Evolutionary conservation across 64 coral and sea anemone species (phyloP), one percentile per base, ranked within the genome.

Genomic region (Stichodactyla mertensii): DNA sequence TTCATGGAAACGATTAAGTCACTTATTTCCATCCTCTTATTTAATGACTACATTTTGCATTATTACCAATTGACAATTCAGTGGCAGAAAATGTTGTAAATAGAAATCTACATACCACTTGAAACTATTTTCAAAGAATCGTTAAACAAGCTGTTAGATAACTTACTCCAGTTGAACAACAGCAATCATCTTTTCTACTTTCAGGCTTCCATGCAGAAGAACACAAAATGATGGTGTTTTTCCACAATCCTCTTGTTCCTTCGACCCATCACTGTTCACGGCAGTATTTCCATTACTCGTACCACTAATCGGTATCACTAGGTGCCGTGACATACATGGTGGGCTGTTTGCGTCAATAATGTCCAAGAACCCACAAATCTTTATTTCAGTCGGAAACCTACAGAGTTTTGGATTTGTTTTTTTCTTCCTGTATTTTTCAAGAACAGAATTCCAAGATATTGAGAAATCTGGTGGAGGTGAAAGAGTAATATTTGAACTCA

Each of bases 171-270:
- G 82, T 53, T 89, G 86, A 13, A 90, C 97, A 92, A 99, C 90
- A 16, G 97, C 97, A 79, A 99, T 85, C 97, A 99, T 99, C 77
- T 95, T 99, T 27, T 99, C 97, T 55, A 99, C 97, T 61, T 95
- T 99, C 13, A 99, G 55, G 90, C 97, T 99, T 52, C 97, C 97
- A 81, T 99, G 97, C 10, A 99, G 70, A 6, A 99, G 85, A n/a
- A 99, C 97, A 95, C 97, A 99, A 84, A 99, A 99, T 80, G 92
- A 95, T 8, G 97, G 97, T 14, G 55, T 86, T 74, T 99, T 99
- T 22, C 97, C 97, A 88, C 94, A 90, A 51, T 96, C 94, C 9
- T 95, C 93, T 61, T 85, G 84, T 5, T 95, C 93, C 55, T 87
- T 95, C 1, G 13, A 28, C 77, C 54, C 83, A 23, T 86, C 84